phyloP scores from a whole-genome alignment of 2,113 vertebrate genomes.

The Silurus glanis region DNA sequence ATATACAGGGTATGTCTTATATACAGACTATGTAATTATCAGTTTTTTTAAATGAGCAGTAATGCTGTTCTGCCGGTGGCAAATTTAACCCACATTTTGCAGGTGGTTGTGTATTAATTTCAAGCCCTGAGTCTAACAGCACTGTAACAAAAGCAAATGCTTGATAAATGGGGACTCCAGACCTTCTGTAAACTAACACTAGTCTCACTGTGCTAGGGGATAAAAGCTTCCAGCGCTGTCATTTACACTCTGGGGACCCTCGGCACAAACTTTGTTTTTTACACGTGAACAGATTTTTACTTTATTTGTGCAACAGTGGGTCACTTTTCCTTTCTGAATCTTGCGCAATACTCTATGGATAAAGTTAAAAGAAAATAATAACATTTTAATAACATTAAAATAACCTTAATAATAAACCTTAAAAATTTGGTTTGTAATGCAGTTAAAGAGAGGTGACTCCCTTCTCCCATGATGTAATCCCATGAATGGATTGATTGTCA shows the following conservation, averaged over 20 bases:
- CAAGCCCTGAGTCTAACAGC: background rate
- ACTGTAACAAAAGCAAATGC: conserved; percentile 30
- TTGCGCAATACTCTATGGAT: background rate
- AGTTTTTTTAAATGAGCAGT: background rate
- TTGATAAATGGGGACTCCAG: conserved; percentile 52
- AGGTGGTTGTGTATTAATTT: conserved; percentile 17
- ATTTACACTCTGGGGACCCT: conserved; percentile 53
- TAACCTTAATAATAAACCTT: background rate
- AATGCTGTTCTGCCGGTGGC: background rate
- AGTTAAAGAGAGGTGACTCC: background rate
- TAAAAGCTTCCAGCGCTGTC: conserved; percentile 57
- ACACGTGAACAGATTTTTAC: conserved; percentile 61
- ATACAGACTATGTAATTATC: background rate
- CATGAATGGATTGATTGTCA: background rate
- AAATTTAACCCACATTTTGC: background rate
- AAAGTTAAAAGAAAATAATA: background rate
- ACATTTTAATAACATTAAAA: background rate
- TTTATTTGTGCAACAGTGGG: conserved; percentile 48
- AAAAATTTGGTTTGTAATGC: background rate
- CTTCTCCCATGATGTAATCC: background rate
- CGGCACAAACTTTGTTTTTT: conserved; percentile 29
- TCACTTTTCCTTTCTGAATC: conserved; percentile 41
- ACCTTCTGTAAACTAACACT: conserved; percentile 67
- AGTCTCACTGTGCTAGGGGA: conserved; percentile 48
- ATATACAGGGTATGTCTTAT: background rate